Evolutionary conservation across 2,797 vertebrate genomes (phyloP), one percentile per base, ranked within the genome.

Genomic region (Moxostoma hubbsi): DNA sequence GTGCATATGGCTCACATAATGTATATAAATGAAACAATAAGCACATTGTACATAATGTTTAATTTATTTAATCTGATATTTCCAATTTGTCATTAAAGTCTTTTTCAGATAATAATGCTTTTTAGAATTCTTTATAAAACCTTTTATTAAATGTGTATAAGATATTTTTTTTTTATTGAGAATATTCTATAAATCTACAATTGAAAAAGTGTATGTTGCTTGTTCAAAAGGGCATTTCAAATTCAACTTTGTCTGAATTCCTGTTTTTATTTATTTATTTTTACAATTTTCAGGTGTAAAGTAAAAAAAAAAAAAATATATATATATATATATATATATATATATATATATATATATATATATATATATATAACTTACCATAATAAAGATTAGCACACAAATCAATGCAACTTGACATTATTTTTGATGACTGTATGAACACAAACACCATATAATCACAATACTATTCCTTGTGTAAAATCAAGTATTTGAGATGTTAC

Each of bases 1-100:
- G 88, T 86, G 88, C 87, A 88, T 85, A 87, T 80, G 87, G 89
- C 74, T 77, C 73, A 73, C 77, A 71, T 78, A 70, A 78, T 70
- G 67, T 49, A 78, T 78, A 47, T 78, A 78, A 78, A 71, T 78
- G 50, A 71, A 46, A 16, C 70, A 36, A 75, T 69, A 80, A 58
- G 55, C 69, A 75, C 15, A 66, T 65, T 63, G 45, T 63, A 73
- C 72, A 68, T 54, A 54, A 75, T 75, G 58, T 36, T 36, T 36
- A 36, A 36, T 36, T 36, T 36, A 36, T 36, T 36, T 36, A 36
- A 36, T 36, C 36, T 36, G 4, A 36, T 36, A 49, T 50, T 66
- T 47, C 12, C 9, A 43, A 24, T 12, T 9, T 36, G 46, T 68
- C 12, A 45, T 63, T 45, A 11, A 63, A 58, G 55, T 18, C 67